Conservation (phyloP, 2,797 vertebrate species). For the Xyrichtys novacula region DNA sequence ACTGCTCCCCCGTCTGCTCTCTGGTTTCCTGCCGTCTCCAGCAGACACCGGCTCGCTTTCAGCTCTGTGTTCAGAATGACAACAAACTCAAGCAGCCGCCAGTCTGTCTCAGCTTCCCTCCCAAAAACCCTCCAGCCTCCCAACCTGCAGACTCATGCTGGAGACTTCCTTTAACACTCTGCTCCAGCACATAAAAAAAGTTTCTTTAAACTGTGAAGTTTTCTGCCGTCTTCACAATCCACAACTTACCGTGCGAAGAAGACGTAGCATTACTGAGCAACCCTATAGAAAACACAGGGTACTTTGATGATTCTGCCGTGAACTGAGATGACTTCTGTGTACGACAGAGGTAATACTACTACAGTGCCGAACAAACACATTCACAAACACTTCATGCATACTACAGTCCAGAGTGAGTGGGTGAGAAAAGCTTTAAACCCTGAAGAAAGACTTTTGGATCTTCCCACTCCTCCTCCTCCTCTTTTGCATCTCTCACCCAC, state of each 20-base stretch:
- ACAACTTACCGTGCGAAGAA: slow-evolving; percentile 7
- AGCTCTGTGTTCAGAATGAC: slow-evolving; percentile 84
- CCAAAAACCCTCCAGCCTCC: slow-evolving; percentile 62
- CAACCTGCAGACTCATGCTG: slow-evolving; percentile 69
- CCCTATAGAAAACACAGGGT: neutral
- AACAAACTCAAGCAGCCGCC: slow-evolving; percentile 74
- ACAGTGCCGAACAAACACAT: slow-evolving; percentile 35
- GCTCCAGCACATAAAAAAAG: slow-evolving; percentile 27
- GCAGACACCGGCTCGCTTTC: slow-evolving; percentile 75
- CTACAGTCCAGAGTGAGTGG: slow-evolving; percentile 66
- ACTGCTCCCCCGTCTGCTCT: slow-evolving; percentile 60
- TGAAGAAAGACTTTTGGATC: slow-evolving; percentile 69
- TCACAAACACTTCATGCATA: slow-evolving; percentile 55
- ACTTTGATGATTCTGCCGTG: slow-evolving; percentile 4
- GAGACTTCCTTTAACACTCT: slow-evolving; percentile 61
- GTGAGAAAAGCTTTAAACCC: slow-evolving; percentile 70
- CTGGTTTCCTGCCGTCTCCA: slow-evolving; percentile 72
- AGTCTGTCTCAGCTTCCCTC: slow-evolving; percentile 74
- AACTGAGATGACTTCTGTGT: slow-evolving; percentile 28
- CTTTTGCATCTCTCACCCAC: slow-evolving; percentile 72
- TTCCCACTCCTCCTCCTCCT: slow-evolving; percentile 67
- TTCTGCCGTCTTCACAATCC: slow-evolving; percentile 4
- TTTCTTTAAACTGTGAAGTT: slow-evolving; percentile 31
- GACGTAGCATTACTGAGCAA: neutral
- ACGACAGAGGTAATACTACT: slow-evolving; percentile 30